Evolutionary conservation across 2,113 vertebrate genomes (phyloP).

Genomic region (Cathartes aura): DNA sequence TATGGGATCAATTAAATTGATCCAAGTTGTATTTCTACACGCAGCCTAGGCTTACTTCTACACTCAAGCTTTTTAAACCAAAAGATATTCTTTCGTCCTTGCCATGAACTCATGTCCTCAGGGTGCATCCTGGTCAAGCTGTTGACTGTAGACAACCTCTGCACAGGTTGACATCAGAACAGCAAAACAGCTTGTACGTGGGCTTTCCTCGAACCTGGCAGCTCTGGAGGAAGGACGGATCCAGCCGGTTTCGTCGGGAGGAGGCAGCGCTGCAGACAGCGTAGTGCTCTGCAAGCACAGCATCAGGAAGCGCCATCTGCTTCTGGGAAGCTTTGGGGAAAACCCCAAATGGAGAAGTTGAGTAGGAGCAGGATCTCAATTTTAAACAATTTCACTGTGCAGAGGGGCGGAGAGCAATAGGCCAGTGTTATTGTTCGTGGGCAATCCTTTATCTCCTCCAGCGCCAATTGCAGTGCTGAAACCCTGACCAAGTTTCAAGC

Average conservation of each 20-base stretch:
- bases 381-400: slow-evolving; percentile 30
- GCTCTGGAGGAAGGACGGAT: not conserved
- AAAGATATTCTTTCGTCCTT: not conserved
- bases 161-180: not conserved
- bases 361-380: slow-evolving; percentile 47
- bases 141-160: not conserved
- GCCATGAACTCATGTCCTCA: not conserved
- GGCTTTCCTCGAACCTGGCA: not conserved
- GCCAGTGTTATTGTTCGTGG: rapidly evolving
- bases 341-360: slow-evolving; percentile 53
- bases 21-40: not conserved
- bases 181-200: not conserved
- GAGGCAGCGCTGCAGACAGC: not conserved
- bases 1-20: not conserved
- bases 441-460: not conserved
- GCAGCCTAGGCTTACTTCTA: not conserved
- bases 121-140: not conserved
- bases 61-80: not conserved
- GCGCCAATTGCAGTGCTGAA: not conserved
- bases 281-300: not conserved
- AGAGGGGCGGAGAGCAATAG: slow-evolving; percentile 6
- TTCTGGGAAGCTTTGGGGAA: slow-evolving; percentile 64
- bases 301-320: slow-evolving; percentile 22
- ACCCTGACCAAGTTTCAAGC: not conserved
- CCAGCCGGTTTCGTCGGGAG: rapidly evolving